Evolutionary conservation across 2,113 vertebrate species (phyloP), one percentile per base, ranked within the genome.

Genomic region (Sinocyclocheilus grahami): DNA sequence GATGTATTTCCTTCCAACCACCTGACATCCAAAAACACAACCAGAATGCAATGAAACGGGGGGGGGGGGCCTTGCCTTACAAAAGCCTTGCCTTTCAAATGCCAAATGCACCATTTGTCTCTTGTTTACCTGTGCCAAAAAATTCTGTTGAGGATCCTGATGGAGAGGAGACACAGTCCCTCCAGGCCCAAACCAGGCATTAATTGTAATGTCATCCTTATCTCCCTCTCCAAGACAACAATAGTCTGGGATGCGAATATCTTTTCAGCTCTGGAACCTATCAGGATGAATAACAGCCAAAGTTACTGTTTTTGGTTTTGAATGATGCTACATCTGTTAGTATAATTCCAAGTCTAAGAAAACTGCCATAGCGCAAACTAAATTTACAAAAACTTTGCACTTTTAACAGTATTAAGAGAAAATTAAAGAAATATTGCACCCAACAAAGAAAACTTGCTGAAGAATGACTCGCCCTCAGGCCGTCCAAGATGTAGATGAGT

Each of bases 131-230:
- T 99, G 98, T 1, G 93, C 96, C 82, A 99, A 92, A 85, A 99
- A 97, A 90, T 99, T 99, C 86, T 98, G 97, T 90, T 99, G 97
- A 7, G 98, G 97, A 88, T 99, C 98, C 65, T 99, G 98, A 89
- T 99, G 98, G 27, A 99, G 96, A 1, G 98, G 98, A 46, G 98
- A 99, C 55, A 99, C 72, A 0, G 98, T 99, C 46, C 97, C 97
- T 42, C 85, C 88, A 16, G 98, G 98, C 7, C 98, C 98, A 69
- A 99, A 98, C 98, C 98, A 99, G 27, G 97, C 98, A 0, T 99
- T 99, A 12, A 99, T 94, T 12, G 97, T 98, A 71, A 99, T 99
- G 58, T 97, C 89, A 0, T 99, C 98, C 69, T 99, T 97, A 3
- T 97, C 97, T 5, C 94, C 95, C 8, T 96, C 89, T 0, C 98